Percentiles rank a stretch among this genome's conserved stretches.
These are phyloP conservation scores for Cirrhinus mrigala DNA, from an alignment of 2,797 vertebrate species.

Conservation along the genomic window DNA sequence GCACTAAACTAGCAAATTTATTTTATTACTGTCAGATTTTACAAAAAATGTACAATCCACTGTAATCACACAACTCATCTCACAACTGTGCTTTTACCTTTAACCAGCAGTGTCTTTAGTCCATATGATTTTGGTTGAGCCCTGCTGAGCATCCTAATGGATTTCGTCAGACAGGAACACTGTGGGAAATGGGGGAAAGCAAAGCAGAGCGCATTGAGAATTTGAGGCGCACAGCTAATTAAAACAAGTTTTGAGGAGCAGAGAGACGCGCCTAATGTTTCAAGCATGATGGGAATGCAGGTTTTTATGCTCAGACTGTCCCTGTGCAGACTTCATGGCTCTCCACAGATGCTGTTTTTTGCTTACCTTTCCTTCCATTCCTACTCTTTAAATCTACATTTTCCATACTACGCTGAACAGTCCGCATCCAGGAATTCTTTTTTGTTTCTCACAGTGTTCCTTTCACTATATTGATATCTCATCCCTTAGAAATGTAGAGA, in stretches of 20 bases:
- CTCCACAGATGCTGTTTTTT: constrained; percentile 22
- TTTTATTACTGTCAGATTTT: neutral
- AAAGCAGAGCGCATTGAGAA: neutral
- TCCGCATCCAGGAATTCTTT: neutral
- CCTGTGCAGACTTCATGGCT: neutral
- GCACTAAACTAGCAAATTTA: neutral
- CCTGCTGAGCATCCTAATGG: constrained; percentile 39
- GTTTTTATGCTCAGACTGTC: constrained; percentile 24
- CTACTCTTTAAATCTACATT: neutral
- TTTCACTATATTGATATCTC: neutral
- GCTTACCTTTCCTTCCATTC: constrained; percentile 11
- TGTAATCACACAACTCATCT: neutral
- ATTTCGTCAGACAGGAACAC: constrained; percentile 31
- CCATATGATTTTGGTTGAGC: constrained; percentile 23
- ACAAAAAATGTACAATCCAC: neutral
- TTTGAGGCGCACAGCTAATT: constrained; percentile 42
- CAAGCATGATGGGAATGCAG: constrained; percentile 57
- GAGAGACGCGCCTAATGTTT: constrained; percentile 45
- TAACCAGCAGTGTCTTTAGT: constrained; percentile 14
- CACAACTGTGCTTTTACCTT: constrained; percentile 7
- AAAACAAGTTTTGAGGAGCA: constrained; percentile 49
- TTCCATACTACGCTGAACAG: neutral
- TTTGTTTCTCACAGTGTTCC: neutral
- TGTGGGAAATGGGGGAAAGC: constrained; percentile 22
- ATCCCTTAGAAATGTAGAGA: neutral